Base-by-base conservation (phyloP, 2,113 vertebrate genomes). In the Beaufortia kweichowensis region DNA sequence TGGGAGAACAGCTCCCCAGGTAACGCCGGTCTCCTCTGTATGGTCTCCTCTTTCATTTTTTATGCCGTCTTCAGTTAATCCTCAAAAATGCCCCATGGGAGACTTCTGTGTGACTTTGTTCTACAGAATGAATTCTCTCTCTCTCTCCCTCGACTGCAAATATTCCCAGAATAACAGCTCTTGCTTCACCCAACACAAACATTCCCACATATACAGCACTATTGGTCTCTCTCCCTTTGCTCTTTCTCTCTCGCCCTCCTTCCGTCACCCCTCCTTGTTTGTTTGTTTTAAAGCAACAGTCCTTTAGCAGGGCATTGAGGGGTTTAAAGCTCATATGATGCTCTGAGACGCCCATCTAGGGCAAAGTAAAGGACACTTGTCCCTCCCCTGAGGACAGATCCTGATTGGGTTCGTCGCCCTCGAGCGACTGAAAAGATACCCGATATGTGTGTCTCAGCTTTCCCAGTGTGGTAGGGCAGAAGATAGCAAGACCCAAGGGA, bases 211-310 rank as follows among this genome's bases (percentile, higher is more conserved):
- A 53, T 35, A 76, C 53, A 31, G 68, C 29, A 78, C 61, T 48
- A 79, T 39, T 71, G 31, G 68, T 71, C 53, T 4, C 66, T 69
- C 66, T 35, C 63, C 26, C 63, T 7, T 11, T 64, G 23, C 50
- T 23, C 76, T 60, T 24, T n/a, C 33, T 50, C 65, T 21, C 29
- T 56, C 39, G 3, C 55, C 61, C 23, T 15, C 66, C n/a, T n/a
- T n/a, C n/a, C n/a, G n/a, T n/a, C n/a, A 60, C 53, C 53, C 50
- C 63, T 21, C 8, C 26, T 69, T 78, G 39, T 50, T 39, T 70
- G 77, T 76, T 79, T 46, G 81, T 76, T 82, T 82, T 82, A 82
- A 82, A 79, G 77, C 55, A 15, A 73, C 66, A 79, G 77, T 53
- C 72, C 73, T 56, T 17, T 7, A 67, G 56, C 28, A 71, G 46